Percentiles rank a stretch among this genome's conserved stretches.
Evolutionary conservation across 2,888 invertebrate species (phyloP).

Genomic region (Therioaphis trifolii): DNA sequence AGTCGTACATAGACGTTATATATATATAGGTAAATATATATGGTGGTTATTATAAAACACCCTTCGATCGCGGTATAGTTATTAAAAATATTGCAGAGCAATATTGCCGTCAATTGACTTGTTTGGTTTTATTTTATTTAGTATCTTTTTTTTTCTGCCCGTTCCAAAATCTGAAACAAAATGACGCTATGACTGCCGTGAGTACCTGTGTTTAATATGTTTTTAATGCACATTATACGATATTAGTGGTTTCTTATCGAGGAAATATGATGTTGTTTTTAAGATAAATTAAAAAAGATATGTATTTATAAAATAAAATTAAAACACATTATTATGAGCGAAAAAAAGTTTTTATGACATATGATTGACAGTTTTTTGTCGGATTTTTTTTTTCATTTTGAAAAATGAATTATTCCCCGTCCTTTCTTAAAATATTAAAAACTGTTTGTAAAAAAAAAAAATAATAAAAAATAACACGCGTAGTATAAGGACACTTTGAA

Average conservation of each 20-base stretch:
- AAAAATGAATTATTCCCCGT: not conserved
- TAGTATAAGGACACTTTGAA: not conserved
- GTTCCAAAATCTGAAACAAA: not conserved
- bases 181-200: no score
- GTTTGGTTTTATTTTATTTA: not conserved
- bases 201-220: not conserved
- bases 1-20: no score
- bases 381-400: slow-evolving; percentile 22
- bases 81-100: not conserved
- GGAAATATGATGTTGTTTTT: not conserved
- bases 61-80: not conserved
- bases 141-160: not conserved
- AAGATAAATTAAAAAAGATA: not conserved
- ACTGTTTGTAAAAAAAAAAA: not conserved
- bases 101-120: not conserved
- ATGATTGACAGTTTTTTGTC: slow-evolving; percentile 29
- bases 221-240: slow-evolving; percentile 6
- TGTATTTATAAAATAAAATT: not conserved
- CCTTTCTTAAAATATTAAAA: slow-evolving; percentile 4
- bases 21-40: no score
- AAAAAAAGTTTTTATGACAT: not conserved
- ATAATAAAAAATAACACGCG: not conserved
- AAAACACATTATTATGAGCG: not conserved
- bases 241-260: not conserved
- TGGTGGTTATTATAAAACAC: not conserved